These are phyloP conservation scores for Microplitis demolitor DNA, from an alignment of 1,140 invertebrate species.

Conservation along the genomic window DNA sequence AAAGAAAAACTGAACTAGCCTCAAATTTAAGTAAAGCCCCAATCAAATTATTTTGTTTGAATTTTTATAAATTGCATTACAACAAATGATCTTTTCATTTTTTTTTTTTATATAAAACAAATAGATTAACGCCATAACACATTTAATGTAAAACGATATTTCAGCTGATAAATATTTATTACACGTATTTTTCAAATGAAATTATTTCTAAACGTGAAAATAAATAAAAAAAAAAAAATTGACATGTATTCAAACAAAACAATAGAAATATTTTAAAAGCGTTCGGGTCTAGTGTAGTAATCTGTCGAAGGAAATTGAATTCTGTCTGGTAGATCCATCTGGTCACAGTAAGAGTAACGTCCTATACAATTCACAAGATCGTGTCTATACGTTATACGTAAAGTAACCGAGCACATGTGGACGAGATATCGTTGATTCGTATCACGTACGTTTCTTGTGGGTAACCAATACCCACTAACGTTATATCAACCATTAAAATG, in stretches of 20 bases:
- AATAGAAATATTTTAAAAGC: not conserved
- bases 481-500: slow-evolving; percentile 51
- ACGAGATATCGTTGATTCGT: slow-evolving; percentile 28
- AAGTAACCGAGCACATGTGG: not conserved
- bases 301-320: slow-evolving; percentile 15
- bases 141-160: not conserved
- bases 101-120: too few species aligned
- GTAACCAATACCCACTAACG: slow-evolving; percentile 41
- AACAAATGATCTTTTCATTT: too few species aligned
- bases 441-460: slow-evolving; percentile 41
- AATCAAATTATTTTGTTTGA: not conserved
- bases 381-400: not conserved
- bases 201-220: not conserved
- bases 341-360: not conserved
- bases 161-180: not conserved
- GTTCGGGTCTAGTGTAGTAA: not conserved
- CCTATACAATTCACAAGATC: not conserved
- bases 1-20: slow-evolving; percentile 2
- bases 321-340: not conserved
- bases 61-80: not conserved
- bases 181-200: not conserved
- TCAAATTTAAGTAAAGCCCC: not conserved
- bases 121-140: too few species aligned
- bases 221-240: not conserved
- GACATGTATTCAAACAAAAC: not conserved